Evolutionary conservation across 2,113 vertebrate species (phyloP).

Genomic region (Brachypodius melanocephalos): DNA sequence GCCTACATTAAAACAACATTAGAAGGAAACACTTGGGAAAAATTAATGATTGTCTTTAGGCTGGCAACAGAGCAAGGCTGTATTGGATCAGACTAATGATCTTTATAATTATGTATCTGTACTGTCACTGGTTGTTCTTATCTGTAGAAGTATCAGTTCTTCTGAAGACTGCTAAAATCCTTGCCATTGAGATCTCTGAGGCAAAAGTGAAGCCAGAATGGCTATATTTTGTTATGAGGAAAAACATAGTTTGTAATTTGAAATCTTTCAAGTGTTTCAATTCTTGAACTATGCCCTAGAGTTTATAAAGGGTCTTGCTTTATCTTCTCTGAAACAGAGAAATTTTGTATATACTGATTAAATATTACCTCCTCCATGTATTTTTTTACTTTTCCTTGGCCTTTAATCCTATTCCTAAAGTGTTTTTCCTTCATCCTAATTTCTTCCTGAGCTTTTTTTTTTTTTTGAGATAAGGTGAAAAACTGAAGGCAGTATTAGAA

Average conservation of each 20-base stretch:
- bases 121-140: background rate
- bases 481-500: background rate
- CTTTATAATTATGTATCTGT: background rate
- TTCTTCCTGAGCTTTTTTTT: background rate
- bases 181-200: background rate
- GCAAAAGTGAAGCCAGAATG: background rate
- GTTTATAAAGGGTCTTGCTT: background rate
- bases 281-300: background rate
- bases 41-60: background rate
- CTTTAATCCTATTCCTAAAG: background rate
- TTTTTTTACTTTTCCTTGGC: background rate
- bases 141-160: background rate
- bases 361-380: background rate
- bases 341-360: background rate
- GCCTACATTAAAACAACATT: background rate
- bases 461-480: background rate
- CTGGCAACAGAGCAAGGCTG: background rate
- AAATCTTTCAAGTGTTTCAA: background rate
- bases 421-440: background rate
- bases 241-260: background rate
- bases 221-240: background rate
- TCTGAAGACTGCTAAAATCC: background rate
- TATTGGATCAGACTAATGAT: background rate
- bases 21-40: background rate
- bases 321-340: background rate